Percentiles rank a stretch among this genome's conserved stretches.
Evolutionary conservation across 2,888 invertebrate genomes (phyloP).

Genomic region (Lapara coniferarum): DNA sequence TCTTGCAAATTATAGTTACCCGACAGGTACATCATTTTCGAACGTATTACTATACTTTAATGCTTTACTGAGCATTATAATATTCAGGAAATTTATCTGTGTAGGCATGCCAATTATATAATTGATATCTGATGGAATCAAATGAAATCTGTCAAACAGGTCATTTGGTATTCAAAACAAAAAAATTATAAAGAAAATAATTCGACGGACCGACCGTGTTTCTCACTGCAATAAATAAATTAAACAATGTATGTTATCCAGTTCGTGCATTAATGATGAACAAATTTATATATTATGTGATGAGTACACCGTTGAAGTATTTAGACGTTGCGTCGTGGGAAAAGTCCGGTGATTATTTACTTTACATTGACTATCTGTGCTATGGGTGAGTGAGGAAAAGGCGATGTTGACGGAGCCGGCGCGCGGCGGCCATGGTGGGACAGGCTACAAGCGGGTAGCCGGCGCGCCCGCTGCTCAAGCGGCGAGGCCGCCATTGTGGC

Average conservation of each 20-base stretch:
- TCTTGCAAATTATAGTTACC: too few species aligned
- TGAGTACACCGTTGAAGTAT: slow-evolving; percentile 4
- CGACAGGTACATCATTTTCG: too few species aligned
- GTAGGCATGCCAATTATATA: too few species aligned
- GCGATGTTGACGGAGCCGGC: slow-evolving; percentile 46
- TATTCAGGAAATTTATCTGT: too few species aligned
- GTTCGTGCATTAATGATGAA: neutral
- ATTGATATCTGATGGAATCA: too few species aligned
- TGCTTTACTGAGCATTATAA: too few species aligned
- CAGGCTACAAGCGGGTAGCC: slow-evolving; percentile 40
- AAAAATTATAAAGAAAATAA: neutral
- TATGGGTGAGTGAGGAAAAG: slow-evolving; percentile 53
- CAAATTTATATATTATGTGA: neutral
- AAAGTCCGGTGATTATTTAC: slow-evolving; percentile 50
- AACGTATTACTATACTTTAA: too few species aligned
- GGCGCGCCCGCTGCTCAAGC: slow-evolving; percentile 39
- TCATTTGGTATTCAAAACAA: neutral
- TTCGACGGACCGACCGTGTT: neutral
- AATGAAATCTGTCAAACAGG: too few species aligned
- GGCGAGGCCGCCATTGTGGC: slow-evolving; percentile 63
- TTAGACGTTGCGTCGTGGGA: slow-evolving; percentile 44
- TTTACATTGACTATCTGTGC: slow-evolving; percentile 53
- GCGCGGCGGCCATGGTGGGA: slow-evolving; percentile 48
- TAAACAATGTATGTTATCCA: neutral
- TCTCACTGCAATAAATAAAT: neutral